Evolutionary conservation across 2,113 vertebrate genomes (phyloP).

Genomic region (Cromileptes altivelis): DNA sequence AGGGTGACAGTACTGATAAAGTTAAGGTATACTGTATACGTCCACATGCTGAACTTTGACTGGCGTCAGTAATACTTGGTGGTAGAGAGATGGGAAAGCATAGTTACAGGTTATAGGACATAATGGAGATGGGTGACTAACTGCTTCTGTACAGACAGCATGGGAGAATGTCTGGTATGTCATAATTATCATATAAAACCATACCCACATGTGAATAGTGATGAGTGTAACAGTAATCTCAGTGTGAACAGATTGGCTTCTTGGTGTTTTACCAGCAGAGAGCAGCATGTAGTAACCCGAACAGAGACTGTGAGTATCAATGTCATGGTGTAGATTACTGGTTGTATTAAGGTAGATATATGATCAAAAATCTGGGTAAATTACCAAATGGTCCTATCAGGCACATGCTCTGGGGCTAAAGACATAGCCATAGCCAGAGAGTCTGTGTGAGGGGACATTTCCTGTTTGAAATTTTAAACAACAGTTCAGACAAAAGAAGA

Average conservation of each 20-base stretch:
- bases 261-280: constrained; percentile 37
- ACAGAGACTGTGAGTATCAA: background rate
- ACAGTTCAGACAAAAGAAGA: background rate
- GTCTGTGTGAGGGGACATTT: background rate
- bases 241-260: background rate
- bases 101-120: background rate
- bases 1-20: no score
- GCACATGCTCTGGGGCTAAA: background rate
- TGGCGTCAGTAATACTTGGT: background rate
- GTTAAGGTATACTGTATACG: background rate
- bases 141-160: background rate
- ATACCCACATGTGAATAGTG: background rate
- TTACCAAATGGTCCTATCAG: background rate
- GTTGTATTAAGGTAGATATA: background rate
- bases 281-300: constrained; percentile 24
- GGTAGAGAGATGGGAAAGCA: background rate
- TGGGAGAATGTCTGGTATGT: background rate
- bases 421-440: background rate
- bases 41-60: background rate
- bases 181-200: background rate
- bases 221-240: background rate
- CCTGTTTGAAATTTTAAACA: no score
- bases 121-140: background rate
- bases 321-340: background rate
- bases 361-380: background rate